These are phyloP conservation scores for Acanthopagrus latus DNA, from an alignment of 2,797 vertebrate species.

Conservation along the genomic window DNA sequence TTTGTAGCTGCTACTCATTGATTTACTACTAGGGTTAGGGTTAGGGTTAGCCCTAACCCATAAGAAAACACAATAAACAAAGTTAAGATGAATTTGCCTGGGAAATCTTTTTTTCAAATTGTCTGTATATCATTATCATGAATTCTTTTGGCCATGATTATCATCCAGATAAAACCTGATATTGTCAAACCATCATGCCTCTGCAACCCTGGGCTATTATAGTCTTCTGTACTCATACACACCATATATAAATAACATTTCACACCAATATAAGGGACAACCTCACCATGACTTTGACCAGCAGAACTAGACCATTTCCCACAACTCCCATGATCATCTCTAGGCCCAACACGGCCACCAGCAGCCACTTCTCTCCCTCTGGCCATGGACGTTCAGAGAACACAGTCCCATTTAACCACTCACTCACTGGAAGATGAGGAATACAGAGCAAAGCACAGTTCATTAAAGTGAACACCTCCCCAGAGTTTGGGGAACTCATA, in stretches of 20 bases:
- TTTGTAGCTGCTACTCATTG: too few species aligned
- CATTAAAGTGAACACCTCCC: neutral
- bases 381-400: slow-evolving; percentile 55
- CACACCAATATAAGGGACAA: neutral
- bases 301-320: slow-evolving; percentile 79
- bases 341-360: slow-evolving; percentile 74
- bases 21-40: too few species aligned
- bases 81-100: too few species aligned
- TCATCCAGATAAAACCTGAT: too few species aligned
- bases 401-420: slow-evolving; percentile 64
- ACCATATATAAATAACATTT: neutral
- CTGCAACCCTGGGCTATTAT: neutral
- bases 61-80: too few species aligned
- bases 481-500: neutral
- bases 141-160: too few species aligned
- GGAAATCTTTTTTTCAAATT: too few species aligned
- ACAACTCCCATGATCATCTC: slow-evolving; percentile 79
- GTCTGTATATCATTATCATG: too few species aligned
- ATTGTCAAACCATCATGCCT: too few species aligned
- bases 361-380: slow-evolving; percentile 68
- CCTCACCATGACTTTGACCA: slow-evolving; percentile 79
- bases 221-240: neutral
- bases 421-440: slow-evolving; percentile 71
- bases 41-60: too few species aligned
- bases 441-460: neutral